Evolutionary conservation across 1,140 invertebrate genomes (phyloP).

Genomic region (Apis cerana): DNA sequence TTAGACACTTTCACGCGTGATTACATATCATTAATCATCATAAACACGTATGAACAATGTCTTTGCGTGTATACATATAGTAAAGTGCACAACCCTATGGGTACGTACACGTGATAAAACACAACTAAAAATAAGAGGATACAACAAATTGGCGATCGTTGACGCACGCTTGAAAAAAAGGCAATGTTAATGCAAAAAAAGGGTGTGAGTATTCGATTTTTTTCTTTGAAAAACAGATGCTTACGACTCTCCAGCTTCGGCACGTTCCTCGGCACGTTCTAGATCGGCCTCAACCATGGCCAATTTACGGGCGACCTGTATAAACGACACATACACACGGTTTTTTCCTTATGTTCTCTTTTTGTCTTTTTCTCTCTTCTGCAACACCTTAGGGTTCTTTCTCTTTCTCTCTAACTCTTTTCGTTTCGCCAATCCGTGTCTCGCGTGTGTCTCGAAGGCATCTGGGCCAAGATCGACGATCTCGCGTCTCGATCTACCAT

Average conservation of each 20-base stretch:
- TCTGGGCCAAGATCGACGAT: slow-evolving; percentile 48
- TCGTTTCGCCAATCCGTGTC: neutral
- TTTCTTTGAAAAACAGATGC: slow-evolving; percentile 81
- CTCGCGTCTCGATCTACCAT: slow-evolving; percentile 10
- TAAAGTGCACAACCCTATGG: neutral
- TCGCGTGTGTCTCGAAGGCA: slow-evolving; percentile 5
- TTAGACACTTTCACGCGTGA: slow-evolving; percentile 20
- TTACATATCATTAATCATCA: neutral
- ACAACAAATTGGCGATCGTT: neutral
- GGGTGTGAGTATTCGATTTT: slow-evolving; percentile 9
- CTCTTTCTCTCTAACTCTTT: neutral
- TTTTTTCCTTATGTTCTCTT: slow-evolving; percentile 62
- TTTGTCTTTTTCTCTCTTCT: slow-evolving; percentile 6
- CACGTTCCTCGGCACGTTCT: slow-evolving; percentile 99
- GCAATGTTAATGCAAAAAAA: slow-evolving; percentile 13
- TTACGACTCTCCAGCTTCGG: slow-evolving; percentile 99
- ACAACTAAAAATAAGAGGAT: neutral
- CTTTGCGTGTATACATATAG: neutral
- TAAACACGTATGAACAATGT: neutral
- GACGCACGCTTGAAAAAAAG: neutral
- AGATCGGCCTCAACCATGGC: slow-evolving; percentile 99
- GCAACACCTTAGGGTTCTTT: neutral
- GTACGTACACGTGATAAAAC: slow-evolving; percentile 4
- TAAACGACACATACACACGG: slow-evolving; percentile 74
- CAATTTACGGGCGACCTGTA: slow-evolving; percentile 99